Evolutionary conservation across 2,888 invertebrate species (phyloP), one percentile per base, ranked within the genome.

Genomic region (Patella caerulea): DNA sequence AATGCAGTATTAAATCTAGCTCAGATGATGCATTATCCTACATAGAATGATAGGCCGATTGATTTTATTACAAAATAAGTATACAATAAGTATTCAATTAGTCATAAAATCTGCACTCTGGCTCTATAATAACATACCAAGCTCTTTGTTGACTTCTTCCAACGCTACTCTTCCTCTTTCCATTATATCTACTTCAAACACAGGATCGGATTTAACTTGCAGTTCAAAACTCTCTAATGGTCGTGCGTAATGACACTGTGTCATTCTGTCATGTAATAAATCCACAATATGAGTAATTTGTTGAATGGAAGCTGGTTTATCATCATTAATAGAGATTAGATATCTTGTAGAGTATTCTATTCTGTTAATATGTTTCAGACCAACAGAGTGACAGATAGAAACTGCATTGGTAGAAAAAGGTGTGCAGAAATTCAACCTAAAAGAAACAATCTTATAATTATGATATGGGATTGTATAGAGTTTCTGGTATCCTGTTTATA

Each of bases 341-440:
- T 97, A 98, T n/a, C 89, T 81, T 19, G 82, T 81, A 3, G 90
- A 89, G 7, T 73, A 80, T 92, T 99, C 99, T 75, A 99, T 93
- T 76, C 98, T 94, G 4, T 93, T 93, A 5, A 99, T 94, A 90
- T 95, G 94, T 69, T 92, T 92, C 55, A 98, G 92, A 3, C 96
- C 96, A 71, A 97, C 94, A 86, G 96, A 95, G 83, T 95, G 94
- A 90, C 97, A 98, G 85, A 98, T 98, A 75, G 98, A 97, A 1
- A 98, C 96, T 53, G 97, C 97, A 92, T 99, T 99, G 84, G 97
- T 98, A 0, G 98, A 98, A 91, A 96, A 96, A 0, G 99, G 95
- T 65, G 98, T 98, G 19, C 97, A 97, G 91, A 98, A 98, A 92
- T 97, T 89, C 79, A 91, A 81, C 82, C 91, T 91, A 84, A 24